Evolutionary conservation across 2,113 vertebrate genomes (phyloP), one percentile per base, ranked within the genome.

Genomic region (Toxostoma redivivum): DNA sequence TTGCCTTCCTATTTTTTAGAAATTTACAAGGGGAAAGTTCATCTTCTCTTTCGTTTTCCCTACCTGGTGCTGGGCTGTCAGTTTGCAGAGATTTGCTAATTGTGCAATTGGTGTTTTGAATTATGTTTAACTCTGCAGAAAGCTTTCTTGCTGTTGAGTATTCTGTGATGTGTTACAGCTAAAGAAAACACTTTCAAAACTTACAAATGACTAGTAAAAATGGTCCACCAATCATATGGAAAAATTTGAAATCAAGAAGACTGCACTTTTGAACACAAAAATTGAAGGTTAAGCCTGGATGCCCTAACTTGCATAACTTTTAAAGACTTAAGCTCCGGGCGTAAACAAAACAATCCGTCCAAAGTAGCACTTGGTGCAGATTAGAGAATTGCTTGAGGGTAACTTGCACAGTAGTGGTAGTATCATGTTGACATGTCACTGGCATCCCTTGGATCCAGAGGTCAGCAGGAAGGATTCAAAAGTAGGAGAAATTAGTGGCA

Each of bases 231-330:
- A 19, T 70, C 51, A 24, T 24, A 21, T 51, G 72, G 57, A 86
- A 51, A 62, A 57, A 66, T 86, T 85, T 85, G 48, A 80, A 88
- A 53, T 82, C 35, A 74, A 69, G 66, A 72, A 3, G 8, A 50
- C 51, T 70, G 67, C 22, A 28, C 50, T 88, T 82, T 15, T 66
- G 16, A 90, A 50, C 15, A 18, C 74, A 90, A 24, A 88, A 83
- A 70, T 60, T 66, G 83, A 86, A 88, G 86, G 64, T 86, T 94
- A 95, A 95, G 69, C 69, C 57, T 87, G 69, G 51, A 42, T 94
- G 64, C 80, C 83, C 64, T 84, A 86, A 92, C 88, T 96, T 97
- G 91, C 64, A 22, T 95, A 89, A 94, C 51, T 91, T 95, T 18
- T 91, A 84, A 94, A 95, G 87, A 78, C 69, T 84, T 87, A 44